Evolutionary conservation across 2,888 invertebrate genomes (phyloP).

Genomic region (Caradrina clavipalpis): DNA sequence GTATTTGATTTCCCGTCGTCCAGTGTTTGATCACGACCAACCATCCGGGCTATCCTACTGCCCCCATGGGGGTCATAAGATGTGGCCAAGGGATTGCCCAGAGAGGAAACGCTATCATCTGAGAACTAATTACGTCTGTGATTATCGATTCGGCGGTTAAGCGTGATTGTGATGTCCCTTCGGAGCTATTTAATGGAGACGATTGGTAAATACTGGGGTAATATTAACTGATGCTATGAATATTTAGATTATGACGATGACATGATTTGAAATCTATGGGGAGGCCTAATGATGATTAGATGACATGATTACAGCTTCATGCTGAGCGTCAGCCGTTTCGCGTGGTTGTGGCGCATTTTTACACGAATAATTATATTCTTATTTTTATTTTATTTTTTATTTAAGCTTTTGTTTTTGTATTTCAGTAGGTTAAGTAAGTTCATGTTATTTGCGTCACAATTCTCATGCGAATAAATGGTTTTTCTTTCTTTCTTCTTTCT

Average conservation of each 20-base stretch:
- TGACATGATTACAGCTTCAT: no score
- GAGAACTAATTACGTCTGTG: constrained; percentile 52
- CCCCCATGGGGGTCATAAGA: constrained; percentile 34
- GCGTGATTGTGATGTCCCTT: constrained; percentile 20
- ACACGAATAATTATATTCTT: no score
- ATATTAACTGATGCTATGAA: neutral
- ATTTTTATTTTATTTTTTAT: no score
- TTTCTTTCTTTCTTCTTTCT: no score
- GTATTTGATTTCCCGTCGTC: constrained; percentile 22
- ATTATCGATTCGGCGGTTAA: constrained; percentile 38
- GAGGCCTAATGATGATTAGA: no score
- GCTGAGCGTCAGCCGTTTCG: no score
- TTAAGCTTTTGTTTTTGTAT: no score
- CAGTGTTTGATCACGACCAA: constrained; percentile 20
- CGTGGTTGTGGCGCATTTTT: no score
- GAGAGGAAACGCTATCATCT: constrained; percentile 35
- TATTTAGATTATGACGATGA: neutral
- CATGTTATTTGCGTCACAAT: no score
- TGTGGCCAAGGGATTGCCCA: constrained; percentile 30
- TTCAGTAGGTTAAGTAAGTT: no score
- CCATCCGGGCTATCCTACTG: constrained; percentile 6
- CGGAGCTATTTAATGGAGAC: constrained; percentile 1
- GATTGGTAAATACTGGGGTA: constrained; percentile 12
- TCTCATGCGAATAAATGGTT: no score
- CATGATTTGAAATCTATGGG: no score